Evolutionary conservation across 2,888 invertebrate genomes (phyloP).

Genomic region (Yponomeuta sedellus): DNA sequence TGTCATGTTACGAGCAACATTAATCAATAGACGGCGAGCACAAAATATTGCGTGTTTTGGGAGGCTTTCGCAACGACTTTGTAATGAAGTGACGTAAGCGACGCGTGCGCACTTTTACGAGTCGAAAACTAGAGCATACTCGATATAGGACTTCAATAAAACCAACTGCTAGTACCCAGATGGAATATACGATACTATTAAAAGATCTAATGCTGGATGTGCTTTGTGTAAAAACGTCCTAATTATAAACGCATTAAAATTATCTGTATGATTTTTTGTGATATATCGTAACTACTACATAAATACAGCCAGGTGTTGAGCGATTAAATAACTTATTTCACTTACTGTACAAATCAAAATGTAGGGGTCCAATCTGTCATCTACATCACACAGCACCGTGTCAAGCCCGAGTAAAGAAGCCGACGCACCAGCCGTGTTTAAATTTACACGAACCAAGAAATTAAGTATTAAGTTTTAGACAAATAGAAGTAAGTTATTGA

Average conservation of each 20-base stretch:
- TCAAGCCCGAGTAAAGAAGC: too few species aligned
- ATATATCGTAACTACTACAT: too few species aligned
- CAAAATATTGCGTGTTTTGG: slow-evolving; percentile 6
- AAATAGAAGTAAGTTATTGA: too few species aligned
- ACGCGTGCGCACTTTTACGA: slow-evolving; percentile 45
- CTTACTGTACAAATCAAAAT: too few species aligned
- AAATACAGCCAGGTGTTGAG: too few species aligned
- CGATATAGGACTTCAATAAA: neutral
- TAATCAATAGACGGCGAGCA: neutral
- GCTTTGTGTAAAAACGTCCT: neutral
- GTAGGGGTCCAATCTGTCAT: too few species aligned
- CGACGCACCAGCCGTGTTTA: too few species aligned
- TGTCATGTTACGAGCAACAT: neutral
- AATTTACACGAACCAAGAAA: too few species aligned
- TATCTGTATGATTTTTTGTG: too few species aligned
- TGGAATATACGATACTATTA: neutral
- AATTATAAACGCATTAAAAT: neutral
- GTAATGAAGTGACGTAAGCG: slow-evolving; percentile 33
- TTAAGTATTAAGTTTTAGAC: too few species aligned
- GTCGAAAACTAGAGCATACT: slow-evolving; percentile 24
- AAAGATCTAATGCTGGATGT: neutral
- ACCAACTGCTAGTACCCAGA: neutral
- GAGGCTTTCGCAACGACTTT: neutral
- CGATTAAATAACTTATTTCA: too few species aligned
- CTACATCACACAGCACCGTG: too few species aligned